These are phyloP conservation scores for Crossocerus cetratus DNA, from an alignment of 2,888 invertebrate genomes.

Conservation along the genomic window DNA sequence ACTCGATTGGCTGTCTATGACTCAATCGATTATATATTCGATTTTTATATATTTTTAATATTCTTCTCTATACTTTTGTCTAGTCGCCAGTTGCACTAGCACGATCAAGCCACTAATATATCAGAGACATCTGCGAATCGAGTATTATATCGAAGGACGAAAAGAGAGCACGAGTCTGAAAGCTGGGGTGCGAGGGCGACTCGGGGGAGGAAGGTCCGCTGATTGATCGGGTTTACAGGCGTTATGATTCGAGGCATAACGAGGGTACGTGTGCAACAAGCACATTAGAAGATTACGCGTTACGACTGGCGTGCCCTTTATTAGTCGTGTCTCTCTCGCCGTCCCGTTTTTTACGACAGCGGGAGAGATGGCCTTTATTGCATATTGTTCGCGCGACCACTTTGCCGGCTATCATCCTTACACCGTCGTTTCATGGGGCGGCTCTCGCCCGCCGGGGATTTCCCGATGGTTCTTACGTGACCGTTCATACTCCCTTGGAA, in stretches of 20 bases:
- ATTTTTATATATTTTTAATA: too few species aligned
- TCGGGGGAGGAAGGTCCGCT: slow-evolving; percentile 24
- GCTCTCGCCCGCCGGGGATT: too few species aligned
- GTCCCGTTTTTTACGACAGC: slow-evolving; percentile 49
- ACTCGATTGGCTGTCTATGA: too few species aligned
- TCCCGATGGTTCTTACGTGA: too few species aligned
- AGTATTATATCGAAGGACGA: too few species aligned
- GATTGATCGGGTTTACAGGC: slow-evolving; percentile 63
- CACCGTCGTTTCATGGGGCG: not conserved
- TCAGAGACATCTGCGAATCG: too few species aligned
- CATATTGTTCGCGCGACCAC: slow-evolving; percentile 33
- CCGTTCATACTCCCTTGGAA: too few species aligned
- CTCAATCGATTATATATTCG: too few species aligned
- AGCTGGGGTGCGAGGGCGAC: not conserved
- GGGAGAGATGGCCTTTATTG: slow-evolving; percentile 40
- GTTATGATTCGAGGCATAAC: slow-evolving; percentile 53
- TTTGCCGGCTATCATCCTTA: slow-evolving; percentile 14
- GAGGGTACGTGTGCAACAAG: slow-evolving; percentile 65
- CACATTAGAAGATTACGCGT: slow-evolving; percentile 70
- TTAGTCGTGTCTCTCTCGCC: slow-evolving; percentile 52
- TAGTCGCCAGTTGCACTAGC: too few species aligned
- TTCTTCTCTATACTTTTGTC: too few species aligned
- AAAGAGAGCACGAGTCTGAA: slow-evolving; percentile 36
- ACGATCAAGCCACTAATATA: too few species aligned
- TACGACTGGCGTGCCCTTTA: slow-evolving; percentile 51